Conservation (phyloP, 2,113 vertebrate genomes). For the Podiceps cristatus region DNA sequence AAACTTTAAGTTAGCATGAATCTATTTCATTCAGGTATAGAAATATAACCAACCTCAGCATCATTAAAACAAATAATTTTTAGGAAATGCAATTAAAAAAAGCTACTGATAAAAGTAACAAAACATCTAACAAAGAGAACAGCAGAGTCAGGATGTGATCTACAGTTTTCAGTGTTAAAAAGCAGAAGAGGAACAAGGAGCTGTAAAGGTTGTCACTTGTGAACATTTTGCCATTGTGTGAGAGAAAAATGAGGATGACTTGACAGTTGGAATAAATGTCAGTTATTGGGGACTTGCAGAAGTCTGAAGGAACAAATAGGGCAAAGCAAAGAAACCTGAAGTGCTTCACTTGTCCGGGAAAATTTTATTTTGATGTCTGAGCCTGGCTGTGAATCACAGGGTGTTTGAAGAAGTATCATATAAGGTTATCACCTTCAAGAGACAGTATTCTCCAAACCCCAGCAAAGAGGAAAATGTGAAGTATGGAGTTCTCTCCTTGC, state of each 20-base stretch:
- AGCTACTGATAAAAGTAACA: neutral
- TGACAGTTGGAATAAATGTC: neutral
- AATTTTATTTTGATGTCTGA: neutral
- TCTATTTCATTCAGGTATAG: neutral
- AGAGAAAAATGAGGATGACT: neutral
- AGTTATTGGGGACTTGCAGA: neutral
- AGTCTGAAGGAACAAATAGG: neutral
- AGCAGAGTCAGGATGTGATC: neutral
- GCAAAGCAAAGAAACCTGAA: neutral
- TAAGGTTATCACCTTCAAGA: neutral
- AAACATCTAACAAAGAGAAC: neutral
- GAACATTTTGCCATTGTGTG: neutral
- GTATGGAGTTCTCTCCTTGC: neutral
- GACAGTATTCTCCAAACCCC: neutral
- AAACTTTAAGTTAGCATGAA: neutral
- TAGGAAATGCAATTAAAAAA: neutral
- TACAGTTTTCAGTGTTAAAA: neutral
- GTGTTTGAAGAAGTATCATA: neutral
- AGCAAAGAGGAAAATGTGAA: neutral
- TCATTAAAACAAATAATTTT: neutral
- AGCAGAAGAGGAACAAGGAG: neutral
- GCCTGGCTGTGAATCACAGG: neutral
- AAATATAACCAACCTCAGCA: neutral
- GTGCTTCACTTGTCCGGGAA: neutral
- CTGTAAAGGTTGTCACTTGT: neutral